Evolutionary conservation across 2,888 invertebrate genomes (phyloP), one percentile per base, ranked within the genome.

Genomic region (Anticlea derivata): DNA sequence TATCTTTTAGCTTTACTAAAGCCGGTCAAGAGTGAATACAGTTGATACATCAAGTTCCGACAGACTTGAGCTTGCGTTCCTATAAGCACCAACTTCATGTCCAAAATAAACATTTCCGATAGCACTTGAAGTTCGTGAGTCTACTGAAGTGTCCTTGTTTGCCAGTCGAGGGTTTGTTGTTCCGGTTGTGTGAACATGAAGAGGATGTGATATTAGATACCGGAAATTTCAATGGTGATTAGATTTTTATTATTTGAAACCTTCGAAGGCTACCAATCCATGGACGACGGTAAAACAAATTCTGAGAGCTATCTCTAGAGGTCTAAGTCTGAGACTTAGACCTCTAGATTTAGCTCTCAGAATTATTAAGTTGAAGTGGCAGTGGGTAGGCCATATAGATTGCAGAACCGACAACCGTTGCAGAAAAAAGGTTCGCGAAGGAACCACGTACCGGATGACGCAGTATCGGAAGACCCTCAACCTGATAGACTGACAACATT

Each of bases 21-120:
- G 8, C 17, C 17, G 4, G 17, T 17, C 17, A 17, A 27, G 8
- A 8, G 10, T 10, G 4, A 27, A 27, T 27, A 1, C 7, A 23
- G 23, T 23, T 1, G 1, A 30, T 12, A 31, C 31, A 22, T 5
- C 22, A 1, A 22, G 34, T 49, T 39, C n/a, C n/a, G 7, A 4
- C 27, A 33, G 34, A 47, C 39, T 48, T 35, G n/a, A 24, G 35
- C 30, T 48, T 37, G 17, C 8, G 39, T 17, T 40, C 7, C 40
- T n/a, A 11, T 11, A 35, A 34, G 31, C 22, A 10, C 11, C 17
- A 40, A 35, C 35, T 37, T 50, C 35, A 22, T 20, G 51, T 37
- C 20, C 13, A 51, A 47, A 51, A 51, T 47, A 45, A 51, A 51
- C 51, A 51, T 45, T 51, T 24, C 30, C 41, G 17, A 39, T 41